Base-by-base conservation (phyloP, 2,797 vertebrate species). In the Sebastes minor region DNA sequence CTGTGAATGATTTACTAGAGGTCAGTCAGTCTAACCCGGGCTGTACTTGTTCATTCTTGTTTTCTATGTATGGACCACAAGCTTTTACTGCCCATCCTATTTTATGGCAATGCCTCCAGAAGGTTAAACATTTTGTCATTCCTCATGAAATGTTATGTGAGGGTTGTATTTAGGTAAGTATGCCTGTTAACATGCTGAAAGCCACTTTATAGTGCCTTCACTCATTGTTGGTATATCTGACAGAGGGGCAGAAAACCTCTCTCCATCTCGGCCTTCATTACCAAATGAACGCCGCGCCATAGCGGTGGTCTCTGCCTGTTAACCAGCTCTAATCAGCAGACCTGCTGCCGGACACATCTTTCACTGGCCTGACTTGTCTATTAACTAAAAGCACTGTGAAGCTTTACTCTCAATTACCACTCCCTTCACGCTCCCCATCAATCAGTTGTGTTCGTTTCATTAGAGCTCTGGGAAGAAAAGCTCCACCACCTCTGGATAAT, bases 401-500 rank as follows among this genome's bases (percentile, higher is more conserved):
- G 93, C 94, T 95, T 94, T 96, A 92, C 92, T 96, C 92, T 93
- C 94, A 94, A 96, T 96, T 95, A 95, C 93, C 94, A 92, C 95
- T 95, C 95, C 95, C 94, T 89, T 92, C 88, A 92, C 78, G 76
- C 86, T 86, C 74, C 78, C 90, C 91, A 95, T 96, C 94, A 92
- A 94, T 96, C 95, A 95, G 73, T 46, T 85, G 76, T 80, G 87
- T 91, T 92, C 66, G 90, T 94, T 95, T 94, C 92, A 91, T 92
- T 89, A 91, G 82, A 86, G 90, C 88, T 86, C 73, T 87, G 86
- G 88, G 87, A 78, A 75, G 76, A 83, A 82, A 75, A 65, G 28
- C 66, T 71, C 63, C 70, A 38, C 85, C 77, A 70, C 82, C 78
- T 86, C 83, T 84, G 81, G 20, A 80, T 27, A 84, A 79, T 78